Evolutionary conservation across 2,113 vertebrate species (phyloP).

Genomic region (Elgaria multicarinata): DNA sequence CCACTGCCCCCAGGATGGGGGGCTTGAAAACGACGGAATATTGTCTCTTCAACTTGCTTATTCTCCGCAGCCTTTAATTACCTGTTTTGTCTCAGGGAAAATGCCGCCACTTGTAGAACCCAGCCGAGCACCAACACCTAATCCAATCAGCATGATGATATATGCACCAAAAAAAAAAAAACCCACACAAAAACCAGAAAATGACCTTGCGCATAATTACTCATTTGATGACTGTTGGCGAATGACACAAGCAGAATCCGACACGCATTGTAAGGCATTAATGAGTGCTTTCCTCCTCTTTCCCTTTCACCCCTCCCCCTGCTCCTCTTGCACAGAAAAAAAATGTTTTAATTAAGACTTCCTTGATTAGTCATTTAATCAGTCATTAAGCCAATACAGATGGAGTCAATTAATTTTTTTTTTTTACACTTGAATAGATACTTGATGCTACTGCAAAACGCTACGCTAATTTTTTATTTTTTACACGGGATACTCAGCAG

Average conservation of each 20-base stretch:
- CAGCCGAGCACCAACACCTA: slow-evolving; percentile 36
- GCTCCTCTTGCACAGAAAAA: slow-evolving; percentile 57
- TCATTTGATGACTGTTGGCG: slow-evolving; percentile 64
- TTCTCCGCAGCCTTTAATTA: slow-evolving; percentile 53
- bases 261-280: slow-evolving; percentile 62
- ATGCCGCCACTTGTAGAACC: slow-evolving; percentile 38
- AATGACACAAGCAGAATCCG: slow-evolving; percentile 62
- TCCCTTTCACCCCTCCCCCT: slow-evolving; percentile 65
- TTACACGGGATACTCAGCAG: slow-evolving; percentile 36
- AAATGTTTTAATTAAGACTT: slow-evolving; percentile 81
- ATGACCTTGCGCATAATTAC: slow-evolving; percentile 69
- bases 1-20: background rate
- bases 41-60: slow-evolving; percentile 46
- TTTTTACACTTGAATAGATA: slow-evolving; percentile 75
- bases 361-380: slow-evolving; percentile 80
- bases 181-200: slow-evolving; percentile 22
- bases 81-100: slow-evolving; percentile 46
- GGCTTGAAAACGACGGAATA: slow-evolving; percentile 24
- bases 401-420: slow-evolving; percentile 73
- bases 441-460: slow-evolving; percentile 64
- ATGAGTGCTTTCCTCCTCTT: slow-evolving; percentile 64
- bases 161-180: slow-evolving; percentile 11
- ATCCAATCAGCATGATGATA: slow-evolving; percentile 46
- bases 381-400: slow-evolving; percentile 80
- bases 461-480: slow-evolving; percentile 46